phyloP scores from a whole-genome alignment of 2,797 vertebrate genomes.

The Neostethus bicornis region DNA sequence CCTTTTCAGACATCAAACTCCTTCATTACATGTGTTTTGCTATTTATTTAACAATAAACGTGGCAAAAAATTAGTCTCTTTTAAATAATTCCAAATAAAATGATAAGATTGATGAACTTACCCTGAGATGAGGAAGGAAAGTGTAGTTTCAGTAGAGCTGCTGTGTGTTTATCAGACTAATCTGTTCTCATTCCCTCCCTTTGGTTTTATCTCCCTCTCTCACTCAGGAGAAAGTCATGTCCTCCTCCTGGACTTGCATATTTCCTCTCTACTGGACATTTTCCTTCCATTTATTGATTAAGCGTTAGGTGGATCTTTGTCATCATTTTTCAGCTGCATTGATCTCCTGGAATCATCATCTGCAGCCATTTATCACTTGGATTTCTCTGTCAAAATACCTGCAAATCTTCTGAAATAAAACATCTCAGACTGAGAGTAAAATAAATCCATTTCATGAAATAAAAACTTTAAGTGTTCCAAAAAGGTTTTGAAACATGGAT shows the following conservation, averaged over 20 bases:
- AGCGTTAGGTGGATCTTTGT: conserved; percentile 11
- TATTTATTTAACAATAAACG: conserved; percentile 4
- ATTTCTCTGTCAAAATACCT: neutral
- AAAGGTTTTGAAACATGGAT: too few species aligned
- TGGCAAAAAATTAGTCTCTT: conserved; percentile 2
- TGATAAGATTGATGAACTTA: conserved; percentile 38
- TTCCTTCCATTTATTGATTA: conserved; percentile 27
- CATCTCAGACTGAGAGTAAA: neutral
- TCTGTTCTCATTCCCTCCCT: conserved; percentile 19
- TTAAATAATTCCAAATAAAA: conserved; percentile 6
- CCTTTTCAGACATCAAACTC: neutral
- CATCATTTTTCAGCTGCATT: conserved; percentile 18
- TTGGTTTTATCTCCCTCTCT: conserved; percentile 19
- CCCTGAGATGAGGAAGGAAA: conserved; percentile 25
- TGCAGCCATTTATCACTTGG: neutral
- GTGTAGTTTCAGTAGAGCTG: conserved; percentile 12
- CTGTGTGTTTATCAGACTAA: conserved; percentile 16
- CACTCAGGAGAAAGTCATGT: conserved; percentile 27
- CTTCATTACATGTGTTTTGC: conserved; percentile 7
- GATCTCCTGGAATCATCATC: conserved; percentile 4
- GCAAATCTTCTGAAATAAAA: conserved; percentile 1
- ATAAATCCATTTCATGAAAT: conserved; percentile 2
- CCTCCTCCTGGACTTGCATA: conserved; percentile 21
- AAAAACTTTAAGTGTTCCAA: neutral
- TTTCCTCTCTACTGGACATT: conserved; percentile 16